Evolutionary conservation across 2,888 invertebrate genomes (phyloP).

Genomic region (Choreutis nemorana): DNA sequence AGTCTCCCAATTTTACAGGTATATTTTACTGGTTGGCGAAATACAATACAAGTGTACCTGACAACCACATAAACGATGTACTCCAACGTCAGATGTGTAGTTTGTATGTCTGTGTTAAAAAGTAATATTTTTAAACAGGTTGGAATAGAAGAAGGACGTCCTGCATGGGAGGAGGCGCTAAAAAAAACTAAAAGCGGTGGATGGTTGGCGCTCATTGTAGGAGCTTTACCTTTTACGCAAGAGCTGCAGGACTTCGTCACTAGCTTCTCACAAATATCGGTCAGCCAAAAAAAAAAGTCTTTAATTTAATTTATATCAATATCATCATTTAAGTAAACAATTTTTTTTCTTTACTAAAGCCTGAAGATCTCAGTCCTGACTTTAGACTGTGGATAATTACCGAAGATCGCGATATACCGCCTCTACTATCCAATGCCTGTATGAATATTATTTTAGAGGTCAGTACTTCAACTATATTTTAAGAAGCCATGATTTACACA

Average conservation of each 20-base stretch:
- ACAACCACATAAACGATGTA: no score
- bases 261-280: slow-evolving; percentile 16
- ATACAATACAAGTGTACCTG: no score
- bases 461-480: slow-evolving; percentile 6
- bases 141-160: slow-evolving; percentile 31
- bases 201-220: slow-evolving; percentile 42
- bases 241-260: slow-evolving; percentile 34
- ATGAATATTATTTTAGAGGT: slow-evolving; percentile 69
- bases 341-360: slow-evolving; percentile 19
- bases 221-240: slow-evolving; percentile 40
- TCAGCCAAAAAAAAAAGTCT: no score
- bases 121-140: slow-evolving; percentile 21
- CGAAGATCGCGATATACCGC: slow-evolving; percentile 82
- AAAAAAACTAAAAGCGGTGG: slow-evolving; percentile 27
- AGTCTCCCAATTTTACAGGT: no score
- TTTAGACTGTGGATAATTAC: slow-evolving; percentile 84
- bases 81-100: slow-evolving; percentile 1
- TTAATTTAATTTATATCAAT: background rate
- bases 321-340: slow-evolving; percentile 1
- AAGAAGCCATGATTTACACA: background rate
- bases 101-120: background rate
- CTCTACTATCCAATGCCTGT: slow-evolving; percentile 77
- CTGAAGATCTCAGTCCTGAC: slow-evolving; percentile 31
- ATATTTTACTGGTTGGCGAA: no score
- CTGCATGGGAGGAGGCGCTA: slow-evolving; percentile 30